These are phyloP conservation scores for Dynastes hyllus DNA, from an alignment of 2,888 invertebrate genomes.

Conservation along the genomic window DNA sequence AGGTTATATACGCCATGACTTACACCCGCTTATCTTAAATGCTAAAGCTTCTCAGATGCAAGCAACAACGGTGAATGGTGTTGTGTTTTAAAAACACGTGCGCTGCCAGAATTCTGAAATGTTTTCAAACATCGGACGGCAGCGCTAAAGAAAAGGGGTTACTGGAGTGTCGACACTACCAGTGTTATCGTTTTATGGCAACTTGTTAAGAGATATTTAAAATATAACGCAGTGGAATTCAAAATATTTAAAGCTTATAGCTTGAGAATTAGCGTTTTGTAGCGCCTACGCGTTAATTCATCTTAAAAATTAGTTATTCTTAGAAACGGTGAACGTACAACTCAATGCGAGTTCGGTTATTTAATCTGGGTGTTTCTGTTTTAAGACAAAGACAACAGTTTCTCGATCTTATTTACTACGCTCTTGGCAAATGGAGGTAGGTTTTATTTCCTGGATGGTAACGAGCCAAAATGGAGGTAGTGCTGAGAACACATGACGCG, in stretches of 20 bases:
- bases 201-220: slow-evolving; percentile 44
- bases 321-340: too few species aligned
- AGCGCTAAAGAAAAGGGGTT: slow-evolving; percentile 24
- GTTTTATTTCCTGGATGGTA: too few species aligned
- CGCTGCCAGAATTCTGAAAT: slow-evolving; percentile 32
- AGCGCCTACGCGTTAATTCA: neutral
- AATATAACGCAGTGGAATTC: slow-evolving; percentile 9
- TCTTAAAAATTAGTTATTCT: neutral
- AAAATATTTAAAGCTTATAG: slow-evolving; percentile 19
- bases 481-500: too few species aligned
- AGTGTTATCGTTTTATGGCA: slow-evolving; percentile 40
- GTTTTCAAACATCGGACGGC: slow-evolving; percentile 34
- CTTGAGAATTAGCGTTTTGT: neutral
- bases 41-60: slow-evolving; percentile 7
- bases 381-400: too few species aligned
- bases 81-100: slow-evolving; percentile 42
- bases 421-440: too few species aligned
- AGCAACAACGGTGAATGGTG: slow-evolving; percentile 13
- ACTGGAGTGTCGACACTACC: slow-evolving; percentile 24
- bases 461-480: too few species aligned
- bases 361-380: too few species aligned
- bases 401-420: too few species aligned
- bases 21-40: neutral
- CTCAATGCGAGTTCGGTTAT: too few species aligned
- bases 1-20: neutral